These are phyloP conservation scores for Nasonia oneida DNA, from an alignment of 2,888 invertebrate species.

Conservation along the genomic window DNA sequence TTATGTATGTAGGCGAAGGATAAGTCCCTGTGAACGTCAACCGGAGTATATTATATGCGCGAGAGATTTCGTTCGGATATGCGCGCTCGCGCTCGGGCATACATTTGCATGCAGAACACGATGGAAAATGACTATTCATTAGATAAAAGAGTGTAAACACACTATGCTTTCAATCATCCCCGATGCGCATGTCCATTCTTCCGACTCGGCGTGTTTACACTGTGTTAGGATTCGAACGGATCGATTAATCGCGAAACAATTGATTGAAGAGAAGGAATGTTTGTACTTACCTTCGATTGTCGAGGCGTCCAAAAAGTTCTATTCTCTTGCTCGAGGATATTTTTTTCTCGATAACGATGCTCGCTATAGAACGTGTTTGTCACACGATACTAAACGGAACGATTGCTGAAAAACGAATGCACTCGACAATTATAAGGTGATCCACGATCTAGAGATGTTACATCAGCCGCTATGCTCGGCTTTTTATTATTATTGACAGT, in stretches of 20 bases:
- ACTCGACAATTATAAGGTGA: too few relatives aligned
- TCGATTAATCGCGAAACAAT: neutral
- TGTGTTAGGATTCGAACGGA: neutral
- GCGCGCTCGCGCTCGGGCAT: too few relatives aligned
- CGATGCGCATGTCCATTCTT: neutral
- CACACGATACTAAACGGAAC: too few relatives aligned
- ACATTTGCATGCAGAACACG: neutral
- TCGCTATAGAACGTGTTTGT: too few relatives aligned
- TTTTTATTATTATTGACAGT: neutral
- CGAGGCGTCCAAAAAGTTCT: too few relatives aligned
- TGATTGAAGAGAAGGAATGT: too few relatives aligned
- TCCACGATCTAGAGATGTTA: neutral
- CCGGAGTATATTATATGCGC: neutral
- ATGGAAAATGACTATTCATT: neutral
- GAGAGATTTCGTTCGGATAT: neutral
- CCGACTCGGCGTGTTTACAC: neutral
- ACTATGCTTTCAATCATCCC: neutral
- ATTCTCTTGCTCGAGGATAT: too few relatives aligned
- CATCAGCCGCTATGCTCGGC: neutral
- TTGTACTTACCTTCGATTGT: too few relatives aligned
- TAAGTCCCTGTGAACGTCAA: slow-evolving; percentile 6
- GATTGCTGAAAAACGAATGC: too few relatives aligned
- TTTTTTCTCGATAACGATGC: too few relatives aligned
- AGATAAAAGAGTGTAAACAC: slow-evolving; percentile 8
- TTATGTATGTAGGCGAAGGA: neutral